phyloP scores from a whole-genome alignment of 1,140 invertebrate genomes.

The Stenopsyche tienmushanensis region DNA sequence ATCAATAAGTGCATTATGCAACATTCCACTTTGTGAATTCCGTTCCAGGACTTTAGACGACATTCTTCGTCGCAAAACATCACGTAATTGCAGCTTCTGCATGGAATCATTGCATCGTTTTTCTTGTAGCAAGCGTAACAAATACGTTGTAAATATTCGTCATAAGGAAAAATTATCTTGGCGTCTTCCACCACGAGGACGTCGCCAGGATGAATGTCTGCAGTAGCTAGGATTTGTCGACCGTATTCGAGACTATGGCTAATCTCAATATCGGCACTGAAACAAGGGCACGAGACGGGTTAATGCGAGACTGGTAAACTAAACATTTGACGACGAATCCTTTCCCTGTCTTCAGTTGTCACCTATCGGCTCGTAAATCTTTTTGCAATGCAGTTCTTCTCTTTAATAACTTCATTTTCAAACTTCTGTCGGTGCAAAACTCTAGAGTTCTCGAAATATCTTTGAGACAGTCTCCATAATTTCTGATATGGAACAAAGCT shows the following conservation, averaged over 20 bases:
- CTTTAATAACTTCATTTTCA: no score
- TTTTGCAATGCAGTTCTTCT: no score
- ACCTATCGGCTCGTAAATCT: no score
- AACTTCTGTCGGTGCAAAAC: no score
- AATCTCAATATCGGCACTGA: slow-evolving; percentile 62
- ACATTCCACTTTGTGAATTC: slow-evolving; percentile 78
- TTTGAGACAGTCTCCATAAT: no score
- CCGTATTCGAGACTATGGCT: slow-evolving; percentile 60
- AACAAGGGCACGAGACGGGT: no score
- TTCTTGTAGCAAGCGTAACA: slow-evolving; percentile 78
- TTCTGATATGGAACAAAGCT: no score
- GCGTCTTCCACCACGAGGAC: slow-evolving; percentile 77
- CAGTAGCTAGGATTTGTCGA: slow-evolving; percentile 64
- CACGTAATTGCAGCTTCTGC: slow-evolving; percentile 61
- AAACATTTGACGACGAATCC: no score
- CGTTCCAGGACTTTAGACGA: slow-evolving; percentile 57
- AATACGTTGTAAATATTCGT: slow-evolving; percentile 64
- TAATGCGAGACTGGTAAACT: no score
- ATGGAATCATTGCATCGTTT: slow-evolving; percentile 66
- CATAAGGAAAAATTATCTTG: slow-evolving; percentile 69
- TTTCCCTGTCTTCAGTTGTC: no score
- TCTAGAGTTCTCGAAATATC: no score
- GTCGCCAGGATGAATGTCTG: slow-evolving; percentile 71
- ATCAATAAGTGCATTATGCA: slow-evolving; percentile 61
- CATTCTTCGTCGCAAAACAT: slow-evolving; percentile 76